Percentiles rank a stretch among this genome's conserved stretches.
Conservation (phyloP, 2,888 invertebrate species). For the Odontomyia ornata region DNA sequence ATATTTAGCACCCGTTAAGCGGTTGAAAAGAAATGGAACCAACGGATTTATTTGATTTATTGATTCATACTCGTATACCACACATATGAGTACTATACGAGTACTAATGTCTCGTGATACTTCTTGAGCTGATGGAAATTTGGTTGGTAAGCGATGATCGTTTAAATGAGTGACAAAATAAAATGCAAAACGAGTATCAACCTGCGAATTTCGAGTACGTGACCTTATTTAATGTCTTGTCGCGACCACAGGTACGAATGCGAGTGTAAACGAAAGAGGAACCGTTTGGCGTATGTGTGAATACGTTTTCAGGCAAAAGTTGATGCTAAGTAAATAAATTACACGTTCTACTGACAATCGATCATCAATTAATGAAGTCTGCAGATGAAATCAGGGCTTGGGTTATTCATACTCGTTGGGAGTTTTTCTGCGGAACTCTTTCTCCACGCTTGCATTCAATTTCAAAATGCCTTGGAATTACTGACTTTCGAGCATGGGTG, state of each 20-base stretch:
- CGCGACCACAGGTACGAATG: not conserved
- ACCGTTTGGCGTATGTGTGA: not conserved
- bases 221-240: slow-evolving; percentile 21
- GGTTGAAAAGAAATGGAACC: not conserved
- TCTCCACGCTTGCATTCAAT: not conserved
- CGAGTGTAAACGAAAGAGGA: not conserved
- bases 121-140: not conserved
- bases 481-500: not conserved
- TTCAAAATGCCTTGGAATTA: not conserved
- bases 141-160: not conserved
- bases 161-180: not conserved
- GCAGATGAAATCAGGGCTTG: slow-evolving; percentile 20
- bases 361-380: slow-evolving; percentile 10
- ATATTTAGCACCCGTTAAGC: slow-evolving; percentile 32
- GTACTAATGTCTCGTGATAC: not conserved
- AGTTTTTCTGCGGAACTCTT: not conserved
- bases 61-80: not conserved
- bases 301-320: not conserved
- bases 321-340: not conserved
- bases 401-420: not conserved
- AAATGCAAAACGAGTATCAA: slow-evolving; percentile 13
- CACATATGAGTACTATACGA: too few relatives aligned
- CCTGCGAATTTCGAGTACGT: slow-evolving; percentile 22
- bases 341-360: slow-evolving; percentile 6
- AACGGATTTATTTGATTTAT: slow-evolving; percentile 13